Conservation (phyloP, 2,797 vertebrate genomes). For the Halcyon badia region DNA sequence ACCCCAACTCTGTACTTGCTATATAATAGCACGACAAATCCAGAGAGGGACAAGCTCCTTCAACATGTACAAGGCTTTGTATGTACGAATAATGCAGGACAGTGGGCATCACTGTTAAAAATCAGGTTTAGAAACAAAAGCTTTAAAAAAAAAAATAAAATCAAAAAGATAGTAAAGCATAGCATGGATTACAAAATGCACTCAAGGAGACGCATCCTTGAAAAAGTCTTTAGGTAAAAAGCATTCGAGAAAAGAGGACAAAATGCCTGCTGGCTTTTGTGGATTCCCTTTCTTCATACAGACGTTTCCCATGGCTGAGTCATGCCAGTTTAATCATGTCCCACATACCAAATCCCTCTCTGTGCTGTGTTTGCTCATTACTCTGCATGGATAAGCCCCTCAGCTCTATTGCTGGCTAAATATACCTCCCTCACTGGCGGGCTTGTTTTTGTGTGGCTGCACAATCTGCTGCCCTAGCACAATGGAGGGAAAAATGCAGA, state of each 20-base stretch:
- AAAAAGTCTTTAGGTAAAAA: neutral
- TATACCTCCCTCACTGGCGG: neutral
- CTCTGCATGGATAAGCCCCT: neutral
- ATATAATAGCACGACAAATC: neutral
- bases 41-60: neutral
- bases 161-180: neutral
- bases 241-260: neutral
- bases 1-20: neutral
- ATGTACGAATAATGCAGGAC: accelerated
- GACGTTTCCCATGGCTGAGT: neutral
- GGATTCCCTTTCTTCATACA: neutral
- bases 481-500: neutral
- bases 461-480: neutral
- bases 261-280: neutral
- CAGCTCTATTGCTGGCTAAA: neutral
- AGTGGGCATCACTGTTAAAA: neutral
- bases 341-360: neutral
- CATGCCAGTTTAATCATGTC: slow-evolving; percentile 22
- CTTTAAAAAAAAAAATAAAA: neutral
- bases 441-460: neutral
- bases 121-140: neutral
- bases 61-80: neutral
- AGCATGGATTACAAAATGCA: neutral
- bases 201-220: neutral
- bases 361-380: neutral